Conservation (phyloP, 1,140 invertebrate genomes). For the Pseudomyrmex sp. region DNA sequence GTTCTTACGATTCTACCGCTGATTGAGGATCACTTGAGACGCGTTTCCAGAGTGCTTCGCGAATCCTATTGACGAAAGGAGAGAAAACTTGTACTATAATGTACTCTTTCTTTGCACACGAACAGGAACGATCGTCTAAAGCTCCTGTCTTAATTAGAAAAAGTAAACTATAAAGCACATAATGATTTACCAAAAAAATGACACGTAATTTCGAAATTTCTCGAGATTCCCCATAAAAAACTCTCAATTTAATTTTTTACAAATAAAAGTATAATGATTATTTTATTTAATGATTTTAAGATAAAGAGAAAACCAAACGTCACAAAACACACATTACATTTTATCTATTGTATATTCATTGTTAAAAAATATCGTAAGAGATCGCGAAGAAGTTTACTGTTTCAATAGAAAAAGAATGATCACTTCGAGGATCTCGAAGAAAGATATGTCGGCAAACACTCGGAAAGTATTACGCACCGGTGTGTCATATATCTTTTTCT, state of each 20-base stretch:
- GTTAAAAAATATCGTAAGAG: slow-evolving; percentile 1
- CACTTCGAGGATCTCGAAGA: neutral
- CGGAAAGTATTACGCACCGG: neutral
- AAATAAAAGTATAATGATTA: neutral
- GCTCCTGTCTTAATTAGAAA: slow-evolving; percentile 12
- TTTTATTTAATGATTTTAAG: too few relatives aligned
- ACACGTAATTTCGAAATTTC: neutral
- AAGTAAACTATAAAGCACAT: neutral
- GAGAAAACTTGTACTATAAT: neutral
- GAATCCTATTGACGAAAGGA: slow-evolving; percentile 29
- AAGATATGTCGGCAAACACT: neutral
- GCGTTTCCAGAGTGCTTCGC: slow-evolving; percentile 19
- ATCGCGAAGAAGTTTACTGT: slow-evolving; percentile 2
- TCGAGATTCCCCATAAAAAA: too few relatives aligned
- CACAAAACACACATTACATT: neutral
- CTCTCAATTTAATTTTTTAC: neutral
- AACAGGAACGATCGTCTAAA: slow-evolving; percentile 28
- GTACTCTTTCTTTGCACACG: slow-evolving; percentile 2
- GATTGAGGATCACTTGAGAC: slow-evolving; percentile 49
- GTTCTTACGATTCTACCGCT: slow-evolving; percentile 23
- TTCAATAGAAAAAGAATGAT: neutral
- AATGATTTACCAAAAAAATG: slow-evolving; percentile 16
- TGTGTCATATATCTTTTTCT: slow-evolving; percentile 19
- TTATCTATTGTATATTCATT: slow-evolving; percentile 12
- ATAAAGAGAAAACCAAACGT: slow-evolving; percentile 4